These are phyloP conservation scores for Ommatoiulus sabulosus DNA, from an alignment of 2,888 invertebrate species.

Conservation along the genomic window DNA sequence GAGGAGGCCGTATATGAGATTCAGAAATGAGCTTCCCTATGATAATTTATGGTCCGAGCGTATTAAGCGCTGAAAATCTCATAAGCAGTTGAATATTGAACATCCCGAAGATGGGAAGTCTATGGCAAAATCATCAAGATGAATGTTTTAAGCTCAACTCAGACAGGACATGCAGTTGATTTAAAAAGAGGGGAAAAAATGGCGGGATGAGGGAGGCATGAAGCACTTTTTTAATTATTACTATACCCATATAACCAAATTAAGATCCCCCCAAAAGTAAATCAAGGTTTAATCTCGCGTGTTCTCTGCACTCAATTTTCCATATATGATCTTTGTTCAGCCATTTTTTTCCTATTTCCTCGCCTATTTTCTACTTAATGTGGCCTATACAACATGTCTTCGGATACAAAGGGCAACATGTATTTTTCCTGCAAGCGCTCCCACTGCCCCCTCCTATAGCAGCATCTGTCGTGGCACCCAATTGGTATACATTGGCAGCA, in stretches of 20 bases:
- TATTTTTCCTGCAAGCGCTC: neutral
- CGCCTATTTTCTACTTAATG: neutral
- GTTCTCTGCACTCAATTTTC: neutral
- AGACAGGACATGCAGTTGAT: neutral
- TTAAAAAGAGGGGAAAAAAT: neutral
- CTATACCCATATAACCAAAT: neutral
- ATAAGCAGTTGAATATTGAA: slow-evolving; percentile 3
- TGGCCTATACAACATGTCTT: neutral
- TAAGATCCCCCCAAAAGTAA: neutral
- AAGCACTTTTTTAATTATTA: neutral
- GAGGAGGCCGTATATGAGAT: neutral
- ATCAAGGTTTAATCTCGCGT: slow-evolving; percentile 15
- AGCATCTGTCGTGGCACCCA: neutral
- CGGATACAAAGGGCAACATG: neutral
- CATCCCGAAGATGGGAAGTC: neutral
- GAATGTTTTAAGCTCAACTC: neutral
- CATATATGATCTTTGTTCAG: slow-evolving; percentile 11
- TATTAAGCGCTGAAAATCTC: slow-evolving; percentile 34
- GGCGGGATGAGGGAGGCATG: neutral
- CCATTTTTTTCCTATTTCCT: neutral
- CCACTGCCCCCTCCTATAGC: neutral
- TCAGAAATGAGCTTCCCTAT: slow-evolving; percentile 6
- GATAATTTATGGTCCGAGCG: slow-evolving; percentile 21
- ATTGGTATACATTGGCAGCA: slow-evolving; percentile 6
- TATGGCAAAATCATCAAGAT: neutral